A percentile compares a stretch with the other conserved stretches of the same genome.
Evolutionary conservation across 2,113 vertebrate species (phyloP).

Genomic region (Peromyscus polionotus): DNA sequence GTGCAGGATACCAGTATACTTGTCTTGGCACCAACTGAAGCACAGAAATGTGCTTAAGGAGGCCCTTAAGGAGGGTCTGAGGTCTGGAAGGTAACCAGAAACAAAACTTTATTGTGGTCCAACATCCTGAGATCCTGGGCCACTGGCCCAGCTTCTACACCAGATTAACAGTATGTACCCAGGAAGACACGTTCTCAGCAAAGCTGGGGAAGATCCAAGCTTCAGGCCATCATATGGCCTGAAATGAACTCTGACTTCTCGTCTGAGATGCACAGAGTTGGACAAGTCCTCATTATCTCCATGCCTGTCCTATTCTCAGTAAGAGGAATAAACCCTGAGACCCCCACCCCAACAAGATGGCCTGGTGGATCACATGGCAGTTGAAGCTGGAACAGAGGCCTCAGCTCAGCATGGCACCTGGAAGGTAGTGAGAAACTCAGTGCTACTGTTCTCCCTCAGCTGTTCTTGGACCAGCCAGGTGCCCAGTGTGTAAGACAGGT

Average conservation of each 20-base stretch:
- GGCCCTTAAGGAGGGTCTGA: neutral
- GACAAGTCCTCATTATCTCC: neutral
- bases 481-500: neutral
- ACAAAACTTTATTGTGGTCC: neutral
- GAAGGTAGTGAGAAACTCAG: neutral
- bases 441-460: neutral
- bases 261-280: neutral
- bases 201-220: neutral
- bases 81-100: neutral
- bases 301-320: neutral
- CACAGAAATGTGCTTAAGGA: neutral
- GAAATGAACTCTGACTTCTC: neutral
- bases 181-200: slow-evolving; percentile 1
- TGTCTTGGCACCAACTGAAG: neutral
- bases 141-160: neutral
- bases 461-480: neutral
- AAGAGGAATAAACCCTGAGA: neutral
- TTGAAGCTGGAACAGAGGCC: neutral
- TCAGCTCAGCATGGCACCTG: accelerated
- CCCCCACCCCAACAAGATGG: neutral
- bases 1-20: neutral
- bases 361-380: neutral
- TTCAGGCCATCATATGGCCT: neutral
- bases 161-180: neutral
- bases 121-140: neutral